These are phyloP conservation scores for Clavelina lepadiformis DNA, from an alignment of 23 tunicate genomes.

Conservation along the genomic window DNA sequence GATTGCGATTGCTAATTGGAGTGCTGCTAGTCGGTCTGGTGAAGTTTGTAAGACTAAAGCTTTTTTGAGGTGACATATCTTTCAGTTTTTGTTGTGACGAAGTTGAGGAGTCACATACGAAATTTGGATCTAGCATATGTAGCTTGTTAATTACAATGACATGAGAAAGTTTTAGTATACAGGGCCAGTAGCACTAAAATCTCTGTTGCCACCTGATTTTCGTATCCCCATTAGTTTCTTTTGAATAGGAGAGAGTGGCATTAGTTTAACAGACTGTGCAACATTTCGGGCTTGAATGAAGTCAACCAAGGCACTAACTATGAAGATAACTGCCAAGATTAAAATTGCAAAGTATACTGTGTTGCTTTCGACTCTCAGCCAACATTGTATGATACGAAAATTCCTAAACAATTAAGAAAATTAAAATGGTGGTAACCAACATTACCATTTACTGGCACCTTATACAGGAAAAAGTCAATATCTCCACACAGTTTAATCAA, in stretches of 20 bases:
- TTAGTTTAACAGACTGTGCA: neutral
- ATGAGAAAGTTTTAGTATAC: too few relatives aligned
- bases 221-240: conserved; percentile 38
- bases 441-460: conserved; percentile 4
- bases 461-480: too few relatives aligned
- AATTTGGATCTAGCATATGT: too few relatives aligned
- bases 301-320: conserved; percentile 23
- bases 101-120: too few relatives aligned
- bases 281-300: conserved; percentile 28
- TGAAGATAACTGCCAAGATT: conserved; percentile 1
- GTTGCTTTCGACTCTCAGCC: neutral
- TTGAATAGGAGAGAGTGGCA: conserved; percentile 38
- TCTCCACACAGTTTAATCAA: neutral
- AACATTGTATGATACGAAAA: conserved; percentile 6
- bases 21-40: too few relatives aligned
- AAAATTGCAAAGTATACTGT: conserved; percentile 1
- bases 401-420: conserved; percentile 3
- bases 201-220: conserved; percentile 1
- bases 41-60: too few relatives aligned
- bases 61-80: too few relatives aligned
- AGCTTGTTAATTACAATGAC: too few relatives aligned
- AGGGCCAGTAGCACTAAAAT: too few relatives aligned
- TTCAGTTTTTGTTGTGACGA: too few relatives aligned
- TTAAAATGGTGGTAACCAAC: neutral
- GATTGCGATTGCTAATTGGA: too few relatives aligned